Base-by-base conservation (phyloP, 2,888 invertebrate species). In the Gastrophysa polygoni region DNA sequence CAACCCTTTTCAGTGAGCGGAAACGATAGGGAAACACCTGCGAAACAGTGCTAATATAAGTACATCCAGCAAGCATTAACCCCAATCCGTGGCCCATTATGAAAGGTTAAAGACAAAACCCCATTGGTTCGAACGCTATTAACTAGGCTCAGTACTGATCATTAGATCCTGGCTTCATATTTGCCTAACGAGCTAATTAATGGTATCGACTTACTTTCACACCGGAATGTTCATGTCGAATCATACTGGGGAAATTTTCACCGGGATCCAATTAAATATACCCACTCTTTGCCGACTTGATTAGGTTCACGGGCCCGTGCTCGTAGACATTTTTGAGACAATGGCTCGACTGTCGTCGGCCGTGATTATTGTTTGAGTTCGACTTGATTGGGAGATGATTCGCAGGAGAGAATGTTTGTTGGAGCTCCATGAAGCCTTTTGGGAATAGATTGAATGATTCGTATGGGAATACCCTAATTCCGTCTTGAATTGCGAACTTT, bases 131-230 rank as follows among this genome's bases (percentile, higher is more conserved):
- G 28, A 28, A 38, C 17, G 60, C 60, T 48, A 55, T 59, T 59
- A 62, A 59, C 59, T 48, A 61, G 58, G 66, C 61, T 48, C 62
- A 64, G 58, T 51, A 61, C 66, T 71, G 68, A 73, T 74, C 73
- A 70, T 73, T 71, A 63, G 66, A 70, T 69, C 71, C 66, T 66
- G 69, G 69, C 71, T 68, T 71, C 71, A 71, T 70, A 73, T 73
- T 71, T 71, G 69, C 68, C 63, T 73, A 73, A 72, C 71, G 69
- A 72, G 67, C 67, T 71, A 72, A 74, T 72, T 71, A 74, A 69
- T 68, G 68, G 69, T 69, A 71, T 72, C 69, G 71, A 71, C 69
- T 73, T 69, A 73, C 70, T 70, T 69, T 70, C 29, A 68, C 55
- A 59, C 51, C 54, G 57, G 57, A 62, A 59, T 64, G 50, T 61